Conservation (phyloP, 2,113 vertebrate genomes). For the Ceyx melanurus region DNA sequence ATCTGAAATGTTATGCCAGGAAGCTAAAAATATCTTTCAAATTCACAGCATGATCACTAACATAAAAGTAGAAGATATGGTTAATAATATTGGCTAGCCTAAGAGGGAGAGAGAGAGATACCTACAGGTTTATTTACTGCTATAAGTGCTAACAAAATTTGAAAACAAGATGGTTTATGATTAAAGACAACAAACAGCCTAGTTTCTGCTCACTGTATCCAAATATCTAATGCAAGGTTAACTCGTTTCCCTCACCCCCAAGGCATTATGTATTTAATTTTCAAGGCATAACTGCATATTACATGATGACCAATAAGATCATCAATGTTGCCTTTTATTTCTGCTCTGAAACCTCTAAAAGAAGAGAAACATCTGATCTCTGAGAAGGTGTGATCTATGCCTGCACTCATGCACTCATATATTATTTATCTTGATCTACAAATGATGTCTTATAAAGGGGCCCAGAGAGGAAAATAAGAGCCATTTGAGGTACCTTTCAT, state of each 20-base stretch:
- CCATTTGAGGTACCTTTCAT: constrained; percentile 41
- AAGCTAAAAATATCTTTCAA: not conserved
- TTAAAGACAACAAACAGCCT: not conserved
- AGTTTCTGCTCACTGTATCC: not conserved
- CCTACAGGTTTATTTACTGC: constrained; percentile 21
- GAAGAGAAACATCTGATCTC: constrained; percentile 24
- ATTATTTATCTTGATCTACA: constrained; percentile 61
- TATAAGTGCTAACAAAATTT: not conserved
- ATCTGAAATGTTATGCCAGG: not conserved
- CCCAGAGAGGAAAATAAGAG: constrained; percentile 34
- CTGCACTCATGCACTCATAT: constrained; percentile 27
- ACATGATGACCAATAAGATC: not conserved
- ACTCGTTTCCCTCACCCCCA: not conserved
- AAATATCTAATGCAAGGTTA: constrained; percentile 20
- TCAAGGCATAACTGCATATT: not conserved
- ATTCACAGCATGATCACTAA: not conserved
- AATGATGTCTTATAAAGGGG: not conserved
- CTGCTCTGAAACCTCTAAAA: constrained; percentile 21
- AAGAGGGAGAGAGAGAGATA: not conserved
- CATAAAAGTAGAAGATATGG: not conserved
- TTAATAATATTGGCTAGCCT: not conserved
- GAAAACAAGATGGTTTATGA: not conserved
- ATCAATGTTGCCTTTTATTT: not conserved
- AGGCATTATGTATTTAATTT: constrained; percentile 27
- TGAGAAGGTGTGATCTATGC: constrained; percentile 50